phyloP scores from a whole-genome alignment of 2,113 vertebrate species.

The Callipepla squamata region DNA sequence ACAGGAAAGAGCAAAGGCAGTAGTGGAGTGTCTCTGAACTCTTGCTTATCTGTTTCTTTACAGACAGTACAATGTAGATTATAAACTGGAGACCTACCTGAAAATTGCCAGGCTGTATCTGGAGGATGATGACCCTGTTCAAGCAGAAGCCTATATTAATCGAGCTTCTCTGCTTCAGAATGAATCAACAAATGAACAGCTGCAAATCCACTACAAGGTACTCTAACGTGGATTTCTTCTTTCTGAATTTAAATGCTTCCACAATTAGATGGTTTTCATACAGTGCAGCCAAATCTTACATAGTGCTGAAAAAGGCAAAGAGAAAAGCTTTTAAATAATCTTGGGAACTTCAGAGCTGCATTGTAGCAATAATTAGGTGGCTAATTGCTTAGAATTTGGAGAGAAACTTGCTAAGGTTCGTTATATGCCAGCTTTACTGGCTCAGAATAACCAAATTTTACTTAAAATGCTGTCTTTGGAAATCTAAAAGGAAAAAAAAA shows the following conservation, averaged over 20 bases:
- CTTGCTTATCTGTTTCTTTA: slow-evolving; percentile 1
- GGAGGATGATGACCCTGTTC: slow-evolving; percentile 97
- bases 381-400: background rate
- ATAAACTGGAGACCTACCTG: slow-evolving; percentile 97
- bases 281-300: background rate
- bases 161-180: slow-evolving; percentile 97
- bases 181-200: slow-evolving; percentile 96
- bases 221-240: slow-evolving; percentile 2
- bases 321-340: background rate
- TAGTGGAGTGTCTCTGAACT: background rate
- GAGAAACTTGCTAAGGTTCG: background rate
- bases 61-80: slow-evolving; percentile 98
- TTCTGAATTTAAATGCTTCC: background rate
- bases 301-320: background rate
- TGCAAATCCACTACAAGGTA: slow-evolving; percentile 98
- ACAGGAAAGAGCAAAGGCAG: background rate
- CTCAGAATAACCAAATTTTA: background rate
- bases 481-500: background rate
- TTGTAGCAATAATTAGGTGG: background rate
- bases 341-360: background rate
- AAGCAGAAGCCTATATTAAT: slow-evolving; percentile 98
- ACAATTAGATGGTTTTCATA: background rate
- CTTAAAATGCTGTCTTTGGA: background rate
- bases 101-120: slow-evolving; percentile 97
- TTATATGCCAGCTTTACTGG: background rate